Evolutionary conservation across 2,797 vertebrate genomes (phyloP).

Genomic region (Ceryle rudis): DNA sequence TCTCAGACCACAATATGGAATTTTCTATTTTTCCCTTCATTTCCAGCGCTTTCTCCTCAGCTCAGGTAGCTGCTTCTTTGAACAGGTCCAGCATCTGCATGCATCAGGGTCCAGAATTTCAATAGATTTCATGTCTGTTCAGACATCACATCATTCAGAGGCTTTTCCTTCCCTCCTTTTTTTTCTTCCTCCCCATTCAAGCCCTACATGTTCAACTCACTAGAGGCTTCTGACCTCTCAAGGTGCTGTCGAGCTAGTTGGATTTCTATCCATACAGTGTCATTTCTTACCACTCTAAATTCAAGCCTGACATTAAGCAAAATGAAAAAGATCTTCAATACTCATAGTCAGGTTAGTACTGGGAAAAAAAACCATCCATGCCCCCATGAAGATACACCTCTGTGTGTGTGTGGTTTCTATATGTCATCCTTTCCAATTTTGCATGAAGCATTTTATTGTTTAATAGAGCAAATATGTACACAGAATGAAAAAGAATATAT

Average conservation of each 20-base stretch:
- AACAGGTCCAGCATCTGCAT: not conserved
- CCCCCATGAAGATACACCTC: not conserved
- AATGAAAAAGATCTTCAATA: not conserved
- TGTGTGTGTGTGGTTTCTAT: not conserved
- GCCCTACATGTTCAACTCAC: not conserved
- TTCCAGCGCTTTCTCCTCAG: not conserved
- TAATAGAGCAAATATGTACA: not conserved
- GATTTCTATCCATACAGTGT: not conserved
- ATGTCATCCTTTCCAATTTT: not conserved
- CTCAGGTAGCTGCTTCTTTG: not conserved
- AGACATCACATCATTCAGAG: not conserved
- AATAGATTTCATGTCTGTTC: not conserved
- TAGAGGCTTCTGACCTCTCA: not conserved
- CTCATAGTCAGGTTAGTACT: not conserved
- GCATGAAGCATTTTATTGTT: not conserved
- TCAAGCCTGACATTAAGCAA: not conserved
- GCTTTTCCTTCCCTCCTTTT: not conserved
- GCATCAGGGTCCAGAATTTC: not conserved
- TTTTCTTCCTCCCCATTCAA: not conserved
- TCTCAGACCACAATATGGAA: rapidly evolving
- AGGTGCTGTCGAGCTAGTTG: not conserved
- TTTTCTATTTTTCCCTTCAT: not conserved
- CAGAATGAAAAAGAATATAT: not conserved
- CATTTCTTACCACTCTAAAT: not conserved
- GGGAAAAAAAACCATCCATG: not conserved